A percentile compares a stretch with the other conserved stretches of the same genome.
Conservation (phyloP, 1,140 invertebrate genomes). For the Drosophila ohnishii region DNA sequence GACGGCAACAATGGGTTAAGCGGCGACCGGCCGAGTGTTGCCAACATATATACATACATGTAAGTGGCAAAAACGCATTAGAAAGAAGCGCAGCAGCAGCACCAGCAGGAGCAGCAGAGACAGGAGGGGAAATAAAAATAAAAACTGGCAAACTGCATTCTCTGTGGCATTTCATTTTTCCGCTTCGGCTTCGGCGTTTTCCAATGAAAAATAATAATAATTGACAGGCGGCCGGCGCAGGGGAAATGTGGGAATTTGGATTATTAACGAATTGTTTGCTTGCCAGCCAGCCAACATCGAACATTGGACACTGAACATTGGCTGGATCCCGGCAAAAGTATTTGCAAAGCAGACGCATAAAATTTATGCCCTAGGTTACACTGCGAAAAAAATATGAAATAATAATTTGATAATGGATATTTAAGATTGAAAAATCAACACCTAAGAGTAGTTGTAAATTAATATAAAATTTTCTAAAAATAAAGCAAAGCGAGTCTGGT, state of each 20-base stretch:
- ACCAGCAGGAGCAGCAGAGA: not conserved
- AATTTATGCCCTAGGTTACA: slow-evolving; percentile 64
- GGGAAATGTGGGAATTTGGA: slow-evolving; percentile 79
- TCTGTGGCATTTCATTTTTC: slow-evolving; percentile 78
- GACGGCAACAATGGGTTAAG: slow-evolving; percentile 64
- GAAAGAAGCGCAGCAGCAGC: slow-evolving; percentile 40
- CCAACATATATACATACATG: slow-evolving; percentile 25
- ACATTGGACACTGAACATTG: slow-evolving; percentile 31
- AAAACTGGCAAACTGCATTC: slow-evolving; percentile 57
- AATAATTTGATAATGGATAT: no score
- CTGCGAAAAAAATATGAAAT: not conserved
- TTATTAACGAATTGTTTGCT: slow-evolving; percentile 79
- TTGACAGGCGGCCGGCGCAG: slow-evolving; percentile 65
- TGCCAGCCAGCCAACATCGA: slow-evolving; percentile 53
- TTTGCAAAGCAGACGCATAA: slow-evolving; percentile 73
- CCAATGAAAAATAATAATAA: slow-evolving; percentile 82
- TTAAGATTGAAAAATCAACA: no score
- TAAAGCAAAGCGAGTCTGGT: no score
- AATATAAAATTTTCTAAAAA: no score
- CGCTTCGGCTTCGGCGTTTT: slow-evolving; percentile 75
- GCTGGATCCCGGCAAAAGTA: slow-evolving; percentile 25
- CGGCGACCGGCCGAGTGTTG: slow-evolving; percentile 15
- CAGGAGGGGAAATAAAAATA: slow-evolving; percentile 17
- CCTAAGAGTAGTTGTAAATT: no score
- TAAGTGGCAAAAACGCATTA: slow-evolving; percentile 77